These are phyloP conservation scores for Eulemur coronatus DNA, from an alignment of 2,797 vertebrate genomes.

Conservation along the genomic window DNA sequence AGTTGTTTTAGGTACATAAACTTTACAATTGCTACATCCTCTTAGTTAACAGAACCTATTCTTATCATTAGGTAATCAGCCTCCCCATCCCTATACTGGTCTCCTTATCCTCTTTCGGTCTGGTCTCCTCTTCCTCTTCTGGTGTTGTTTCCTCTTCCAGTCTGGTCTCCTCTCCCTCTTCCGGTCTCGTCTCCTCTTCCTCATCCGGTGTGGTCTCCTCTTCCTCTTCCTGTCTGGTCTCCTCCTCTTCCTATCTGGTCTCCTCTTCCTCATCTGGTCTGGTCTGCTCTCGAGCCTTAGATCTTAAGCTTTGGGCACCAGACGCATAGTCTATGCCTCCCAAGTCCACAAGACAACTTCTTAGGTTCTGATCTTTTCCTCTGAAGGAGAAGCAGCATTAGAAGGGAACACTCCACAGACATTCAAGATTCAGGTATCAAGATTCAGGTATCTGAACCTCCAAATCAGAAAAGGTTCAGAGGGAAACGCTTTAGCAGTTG, in stretches of 20 bases:
- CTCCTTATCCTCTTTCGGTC: too few species aligned
- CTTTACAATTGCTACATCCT: background rate
- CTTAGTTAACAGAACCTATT: background rate
- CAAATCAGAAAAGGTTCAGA: background rate
- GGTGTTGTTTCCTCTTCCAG: too few species aligned
- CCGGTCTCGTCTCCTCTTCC: too few species aligned
- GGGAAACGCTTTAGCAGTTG: background rate
- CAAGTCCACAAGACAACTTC: background rate
- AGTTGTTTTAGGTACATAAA: background rate
- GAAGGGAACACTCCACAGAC: background rate
- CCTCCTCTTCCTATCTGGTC: too few species aligned
- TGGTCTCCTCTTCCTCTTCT: too few species aligned
- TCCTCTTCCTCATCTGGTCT: too few species aligned
- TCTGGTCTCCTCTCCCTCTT: too few species aligned
- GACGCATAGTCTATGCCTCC: background rate
- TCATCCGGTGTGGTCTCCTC: too few species aligned
- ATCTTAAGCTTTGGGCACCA: background rate
- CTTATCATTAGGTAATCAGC: background rate
- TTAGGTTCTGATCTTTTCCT: background rate
- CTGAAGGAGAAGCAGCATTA: background rate
- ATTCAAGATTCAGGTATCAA: background rate
- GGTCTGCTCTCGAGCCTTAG: background rate
- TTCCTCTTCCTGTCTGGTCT: too few species aligned
- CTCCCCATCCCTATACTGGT: background rate
- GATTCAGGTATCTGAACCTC: background rate